Evolutionary conservation across 2,113 vertebrate genomes (phyloP), one percentile per base, ranked within the genome.

Genomic region (Centrocercus urophasianus): DNA sequence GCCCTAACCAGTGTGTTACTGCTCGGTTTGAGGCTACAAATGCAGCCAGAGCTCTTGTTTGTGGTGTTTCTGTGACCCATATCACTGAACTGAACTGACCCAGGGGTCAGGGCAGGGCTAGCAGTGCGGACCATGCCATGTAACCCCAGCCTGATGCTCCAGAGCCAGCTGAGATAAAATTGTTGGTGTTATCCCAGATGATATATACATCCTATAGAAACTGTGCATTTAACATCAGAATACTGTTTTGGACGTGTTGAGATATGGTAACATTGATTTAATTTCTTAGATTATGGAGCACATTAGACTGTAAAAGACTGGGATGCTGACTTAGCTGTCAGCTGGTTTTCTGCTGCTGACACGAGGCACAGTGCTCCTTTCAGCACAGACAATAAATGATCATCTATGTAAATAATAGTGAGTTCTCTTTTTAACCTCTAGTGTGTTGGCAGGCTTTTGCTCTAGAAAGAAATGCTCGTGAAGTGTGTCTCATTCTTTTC

Each of bases 21-120:
- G 14, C 63, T 84, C 40, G n/a, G 59, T 67, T 84, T 47, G 27
- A 47, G 88, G 36, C 36, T 76, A 25, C 36, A 45, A 67, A 72
- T 12, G 4, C 38, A 57, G 42, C 59, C 69, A 87, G 42, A 59
- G n/a, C 42, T 34, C 6, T 38, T 77, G 36, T 76, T 77, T 64
- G 42, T 42, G 69, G 34, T 17, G 6, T 59, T 76, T 52, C 50
- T 57, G 15, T 69, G 70, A 87, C 54, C 36, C 16, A 0, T 32
- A 19, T 32, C 2, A 0, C 27, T 59, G 67, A 76, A 84, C 36
- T 0, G 0, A 76, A 84, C 36, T 0, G 0, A n/a, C 38, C 0
- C 4, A 13, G 0, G 1, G 22, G 38, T 42, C 28, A 67, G 83
- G 64, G 60, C 45, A 74, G 18, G 25, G 8, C 34, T 17, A 14